These are phyloP conservation scores for Tachystola acroxantha DNA, from an alignment of 2,888 invertebrate genomes.

Conservation along the genomic window DNA sequence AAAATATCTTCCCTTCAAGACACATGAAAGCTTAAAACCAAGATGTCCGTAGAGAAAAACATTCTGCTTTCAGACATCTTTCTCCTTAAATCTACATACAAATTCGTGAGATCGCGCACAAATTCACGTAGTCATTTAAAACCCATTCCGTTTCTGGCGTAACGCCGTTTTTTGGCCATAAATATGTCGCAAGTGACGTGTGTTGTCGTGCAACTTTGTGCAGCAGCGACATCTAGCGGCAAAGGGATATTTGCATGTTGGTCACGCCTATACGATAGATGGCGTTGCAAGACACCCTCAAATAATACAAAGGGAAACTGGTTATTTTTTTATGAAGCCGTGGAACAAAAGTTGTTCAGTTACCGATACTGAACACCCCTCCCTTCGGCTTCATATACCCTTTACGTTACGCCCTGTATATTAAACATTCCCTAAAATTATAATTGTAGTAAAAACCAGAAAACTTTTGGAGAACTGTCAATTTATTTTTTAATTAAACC, in stretches of 20 bases:
- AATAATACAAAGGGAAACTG: constrained; percentile 10
- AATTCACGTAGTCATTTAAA: constrained; percentile 74
- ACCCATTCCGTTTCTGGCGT: constrained; percentile 62
- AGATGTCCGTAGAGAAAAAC: constrained; percentile 59
- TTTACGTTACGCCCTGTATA: too few species aligned
- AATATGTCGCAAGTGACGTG: constrained; percentile 59
- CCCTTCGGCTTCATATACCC: too few species aligned
- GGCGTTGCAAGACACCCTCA: constrained; percentile 41
- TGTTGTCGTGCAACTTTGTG: constrained; percentile 25
- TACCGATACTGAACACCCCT: too few species aligned
- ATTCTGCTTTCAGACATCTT: constrained; percentile 56
- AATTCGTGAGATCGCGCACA: constrained; percentile 69
- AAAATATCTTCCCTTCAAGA: too few species aligned
- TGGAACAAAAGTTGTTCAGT: too few species aligned
- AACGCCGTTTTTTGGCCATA: constrained; percentile 64
- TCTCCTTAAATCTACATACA: constrained; percentile 70
- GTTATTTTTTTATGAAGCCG: too few species aligned
- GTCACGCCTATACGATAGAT: constrained; percentile 42
- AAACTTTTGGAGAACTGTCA: too few species aligned
- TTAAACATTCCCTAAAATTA: too few species aligned
- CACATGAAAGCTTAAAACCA: too few species aligned
- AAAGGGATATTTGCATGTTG: constrained; percentile 30
- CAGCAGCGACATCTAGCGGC: constrained; percentile 46
- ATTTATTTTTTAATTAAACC: too few species aligned
- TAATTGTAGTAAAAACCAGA: too few species aligned